Evolutionary conservation across 2,888 invertebrate species (phyloP).

Genomic region (Incurvaria masculella): DNA sequence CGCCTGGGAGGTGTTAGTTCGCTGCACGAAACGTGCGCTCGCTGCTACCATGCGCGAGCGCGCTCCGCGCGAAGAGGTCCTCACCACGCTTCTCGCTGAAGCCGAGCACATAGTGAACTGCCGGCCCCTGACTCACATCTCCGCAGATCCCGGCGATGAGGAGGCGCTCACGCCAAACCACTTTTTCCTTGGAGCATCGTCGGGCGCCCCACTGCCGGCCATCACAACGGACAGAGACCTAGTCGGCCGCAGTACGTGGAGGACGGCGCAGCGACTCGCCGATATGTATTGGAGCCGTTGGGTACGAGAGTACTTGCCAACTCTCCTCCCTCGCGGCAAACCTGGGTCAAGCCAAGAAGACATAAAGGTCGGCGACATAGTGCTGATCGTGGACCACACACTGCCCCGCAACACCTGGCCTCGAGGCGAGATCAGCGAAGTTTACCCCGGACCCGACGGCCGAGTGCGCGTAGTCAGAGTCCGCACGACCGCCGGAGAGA

Average conservation of each 20-base stretch:
- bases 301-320: slow-evolving; percentile 4
- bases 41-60: not conserved
- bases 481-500: not conserved
- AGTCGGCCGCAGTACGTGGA: slow-evolving; percentile 1
- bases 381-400: not conserved
- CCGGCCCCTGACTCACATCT: slow-evolving; percentile 2
- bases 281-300: slow-evolving; percentile 5
- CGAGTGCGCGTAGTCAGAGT: not conserved
- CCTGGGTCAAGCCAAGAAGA: not conserved
- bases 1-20: slow-evolving; percentile 2
- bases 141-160: not conserved
- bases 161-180: slow-evolving; percentile 5
- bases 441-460: not conserved
- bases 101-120: slow-evolving; percentile 2
- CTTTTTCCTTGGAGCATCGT: not conserved
- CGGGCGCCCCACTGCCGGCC: not conserved
- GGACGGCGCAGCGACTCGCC: slow-evolving; percentile 1
- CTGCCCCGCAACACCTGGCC: not conserved
- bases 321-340: not conserved
- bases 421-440: not conserved
- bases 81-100: slow-evolving; percentile 4
- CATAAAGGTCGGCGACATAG: not conserved
- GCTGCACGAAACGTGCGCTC: not conserved
- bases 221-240: not conserved
- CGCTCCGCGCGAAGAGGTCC: not conserved